A percentile compares a stretch with the other conserved stretches of the same genome.
Conservation (phyloP, 2,888 invertebrate genomes). For the Melinopterus prodromus region DNA sequence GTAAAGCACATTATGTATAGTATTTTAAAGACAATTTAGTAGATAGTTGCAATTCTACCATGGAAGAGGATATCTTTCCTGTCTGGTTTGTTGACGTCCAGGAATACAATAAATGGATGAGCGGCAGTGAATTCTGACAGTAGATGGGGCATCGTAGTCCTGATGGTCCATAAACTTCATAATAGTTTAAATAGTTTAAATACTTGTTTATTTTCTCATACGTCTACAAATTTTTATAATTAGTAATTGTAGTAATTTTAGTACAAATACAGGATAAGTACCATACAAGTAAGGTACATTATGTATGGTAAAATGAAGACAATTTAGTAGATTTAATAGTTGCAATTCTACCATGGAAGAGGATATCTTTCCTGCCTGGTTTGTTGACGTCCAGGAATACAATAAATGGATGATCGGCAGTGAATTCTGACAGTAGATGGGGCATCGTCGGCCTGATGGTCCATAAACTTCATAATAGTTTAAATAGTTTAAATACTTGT, state of each 20-base stretch:
- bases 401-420: conserved; percentile 27
- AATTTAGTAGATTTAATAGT: not conserved
- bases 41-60: not conserved
- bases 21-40: not conserved
- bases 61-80: conserved; percentile 5
- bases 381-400: not conserved
- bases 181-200: too few species aligned
- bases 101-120: conserved; percentile 23
- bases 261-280: too few species aligned
- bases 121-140: conserved; percentile 30
- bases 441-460: too few species aligned
- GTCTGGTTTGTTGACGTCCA: not conserved
- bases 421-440: conserved; percentile 11
- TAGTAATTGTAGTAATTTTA: too few species aligned
- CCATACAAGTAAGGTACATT: too few species aligned
- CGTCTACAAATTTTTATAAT: too few species aligned
- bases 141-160: not conserved
- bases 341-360: not conserved
- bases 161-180: too few species aligned
- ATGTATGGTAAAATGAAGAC: too few species aligned
- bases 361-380: not conserved
- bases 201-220: too few species aligned
- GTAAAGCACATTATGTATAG: too few species aligned
- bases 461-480: too few species aligned
- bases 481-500: too few species aligned